Evolutionary conservation across 2,797 vertebrate genomes (phyloP), one percentile per base, ranked within the genome.

Genomic region (Rhinoraja longicauda): DNA sequence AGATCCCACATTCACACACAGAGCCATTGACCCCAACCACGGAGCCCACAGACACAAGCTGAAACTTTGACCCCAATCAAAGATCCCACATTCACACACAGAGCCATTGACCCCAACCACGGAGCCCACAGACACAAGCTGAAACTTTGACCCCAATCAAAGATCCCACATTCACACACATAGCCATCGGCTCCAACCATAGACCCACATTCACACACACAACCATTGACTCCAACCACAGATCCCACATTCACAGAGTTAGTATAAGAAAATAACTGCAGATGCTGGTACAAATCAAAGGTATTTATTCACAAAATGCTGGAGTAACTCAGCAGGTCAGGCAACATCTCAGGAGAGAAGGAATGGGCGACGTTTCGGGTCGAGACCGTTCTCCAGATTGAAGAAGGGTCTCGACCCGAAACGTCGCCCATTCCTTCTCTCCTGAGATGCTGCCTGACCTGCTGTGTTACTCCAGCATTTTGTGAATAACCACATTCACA

Each of bases 201-300:
- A 39, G 13, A 10, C 36, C 45, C 29, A 15, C 26, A 1, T 32
- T 81, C 78, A 36, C 78, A 81, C 0, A 12, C 36, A 32, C 21
- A 73, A 26, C 32, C 67, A 93, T 92, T 32, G 19, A 93, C 93
- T 75, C 0, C 59, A 32, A 81, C 78, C 93, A 93, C 90, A 93
- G 93, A 59, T 84, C 13, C 92, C 76, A 57, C 70, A 82, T 93
- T 90, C 26, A 64, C 21, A 93, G 45, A n/a, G n/a, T n/a, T n/a
- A n/a, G n/a, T n/a, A n/a, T n/a, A n/a, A n/a, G n/a, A n/a, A n/a
- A n/a, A n/a, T n/a, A n/a, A n/a, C n/a, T n/a, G n/a, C n/a, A n/a
- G n/a, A n/a, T n/a, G n/a, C n/a, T n/a, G n/a, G n/a, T n/a, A n/a
- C n/a, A n/a, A n/a, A n/a, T n/a, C n/a, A n/a, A n/a, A n/a, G n/a